Base-by-base conservation (phyloP, 2,113 vertebrate genomes). In the Butorides virescens region DNA sequence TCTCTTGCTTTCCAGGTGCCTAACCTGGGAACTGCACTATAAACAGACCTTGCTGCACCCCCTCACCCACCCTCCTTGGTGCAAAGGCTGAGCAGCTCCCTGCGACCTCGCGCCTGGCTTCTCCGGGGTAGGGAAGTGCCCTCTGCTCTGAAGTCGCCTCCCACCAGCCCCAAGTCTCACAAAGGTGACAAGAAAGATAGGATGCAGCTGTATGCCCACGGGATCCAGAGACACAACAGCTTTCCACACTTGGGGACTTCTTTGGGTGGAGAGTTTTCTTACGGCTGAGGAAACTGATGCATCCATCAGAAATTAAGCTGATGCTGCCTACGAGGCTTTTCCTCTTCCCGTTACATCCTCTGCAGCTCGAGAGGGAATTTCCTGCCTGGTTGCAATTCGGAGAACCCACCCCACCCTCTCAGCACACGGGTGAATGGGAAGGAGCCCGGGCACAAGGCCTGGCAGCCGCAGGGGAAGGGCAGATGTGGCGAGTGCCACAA, bases 321-420 rank as follows among this genome's bases (percentile, higher is more conserved):
- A 94, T 91, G 80, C 97, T 97, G 96, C 97, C 92, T 96, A 89
- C 96, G 94, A 95, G 79, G 22, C 93, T 97, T 94, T 96, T 94
- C 91, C 95, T 95, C 85, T 97, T 96, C 90, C 94, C 1, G 10
- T 95, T 97, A 92, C 84, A 95, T 94, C 91, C 91, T 94, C 74
- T 91, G 88, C 84, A 89, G 90, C 86, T 90, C 6, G 2, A 96
- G 88, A 92, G 49, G 44, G 89, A 95, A 97, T 94, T 97, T 98
- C 97, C 97, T 97, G 95, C 78, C 84, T 5, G 4, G 42, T 66
- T 68, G 84, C 47, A 52, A 81, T 80, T 56, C 1, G 1, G 44
- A 90, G 78, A 93, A 88, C n/a, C 44, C 55, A 79, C 78, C 14
- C 17, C 47, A 50, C 8, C 9, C 8, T 74, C 42, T 39, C 42